phyloP scores from a whole-genome alignment of 1,140 invertebrate genomes.

The Drosophila bocki region DNA sequence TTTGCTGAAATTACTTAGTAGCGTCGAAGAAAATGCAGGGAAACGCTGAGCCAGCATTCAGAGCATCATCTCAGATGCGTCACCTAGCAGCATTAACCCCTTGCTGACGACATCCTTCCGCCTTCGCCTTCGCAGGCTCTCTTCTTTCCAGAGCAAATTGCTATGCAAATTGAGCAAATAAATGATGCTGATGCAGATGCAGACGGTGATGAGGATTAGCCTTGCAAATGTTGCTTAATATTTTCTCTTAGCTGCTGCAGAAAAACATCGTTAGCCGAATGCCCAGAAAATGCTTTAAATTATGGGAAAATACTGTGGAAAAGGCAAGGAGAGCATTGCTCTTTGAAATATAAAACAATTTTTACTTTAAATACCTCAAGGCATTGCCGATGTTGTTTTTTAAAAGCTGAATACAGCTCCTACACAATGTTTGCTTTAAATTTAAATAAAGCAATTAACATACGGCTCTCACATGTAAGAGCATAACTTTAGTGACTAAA shows the following conservation, averaged over 20 bases:
- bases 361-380: not conserved
- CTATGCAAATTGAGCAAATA: slow-evolving; percentile 49
- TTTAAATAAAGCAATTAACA: slow-evolving; percentile 10
- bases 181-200: slow-evolving; percentile 44
- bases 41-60: slow-evolving; percentile 23
- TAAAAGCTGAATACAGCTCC: not conserved
- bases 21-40: slow-evolving; percentile 22
- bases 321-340: not conserved
- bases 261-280: slow-evolving; percentile 21
- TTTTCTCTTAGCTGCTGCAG: slow-evolving; percentile 31
- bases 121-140: not conserved
- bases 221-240: slow-evolving; percentile 40
- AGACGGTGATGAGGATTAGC: slow-evolving; percentile 42
- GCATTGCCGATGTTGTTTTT: not conserved
- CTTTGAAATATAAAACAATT: not conserved
- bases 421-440: not conserved
- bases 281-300: slow-evolving; percentile 7
- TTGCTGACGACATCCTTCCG: slow-evolving; percentile 31
- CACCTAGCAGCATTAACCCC: slow-evolving; percentile 39
- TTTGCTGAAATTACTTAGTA: slow-evolving; percentile 35
- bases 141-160: slow-evolving; percentile 32
- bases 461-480: not conserved
- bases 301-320: not conserved
- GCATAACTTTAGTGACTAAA: not conserved
- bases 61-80: slow-evolving; percentile 27